Evolutionary conservation across 2,797 vertebrate species (phyloP).

Genomic region (Epinephelus awoara): DNA sequence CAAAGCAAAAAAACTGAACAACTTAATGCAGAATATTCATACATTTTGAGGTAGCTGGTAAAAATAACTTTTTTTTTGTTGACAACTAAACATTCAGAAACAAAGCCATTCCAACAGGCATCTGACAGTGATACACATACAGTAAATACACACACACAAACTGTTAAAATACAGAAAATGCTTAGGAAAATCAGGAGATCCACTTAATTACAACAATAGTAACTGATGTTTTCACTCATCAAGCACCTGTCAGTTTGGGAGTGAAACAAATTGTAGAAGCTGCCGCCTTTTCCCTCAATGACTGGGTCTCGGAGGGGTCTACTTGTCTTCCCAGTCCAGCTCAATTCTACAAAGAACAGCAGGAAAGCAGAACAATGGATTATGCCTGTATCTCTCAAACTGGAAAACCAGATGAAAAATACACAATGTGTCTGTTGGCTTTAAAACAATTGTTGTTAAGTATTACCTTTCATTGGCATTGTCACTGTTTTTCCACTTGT

Average conservation of each 20-base stretch:
- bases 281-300: not conserved
- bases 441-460: not conserved
- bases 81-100: not conserved
- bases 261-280: not conserved
- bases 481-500: constrained; percentile 50
- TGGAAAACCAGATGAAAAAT: not conserved
- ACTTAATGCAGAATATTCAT: not conserved
- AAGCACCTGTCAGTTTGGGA: not conserved
- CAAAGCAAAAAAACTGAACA: not conserved
- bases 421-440: not conserved
- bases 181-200: not conserved
- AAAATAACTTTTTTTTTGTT: not conserved
- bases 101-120: not conserved
- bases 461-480: constrained; percentile 32
- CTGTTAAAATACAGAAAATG: constrained; percentile 13
- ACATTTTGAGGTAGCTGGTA: constrained; percentile 7
- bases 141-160: not conserved
- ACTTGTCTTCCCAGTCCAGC: not conserved
- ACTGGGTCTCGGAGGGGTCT: not conserved
- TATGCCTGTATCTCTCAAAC: not conserved
- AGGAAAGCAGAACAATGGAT: not conserved
- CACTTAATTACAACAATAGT: not conserved
- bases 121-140: not conserved
- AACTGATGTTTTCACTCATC: not conserved
- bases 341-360: not conserved